Evolutionary conservation across 2,113 vertebrate species (phyloP).

Genomic region (Carlito syrichta): DNA sequence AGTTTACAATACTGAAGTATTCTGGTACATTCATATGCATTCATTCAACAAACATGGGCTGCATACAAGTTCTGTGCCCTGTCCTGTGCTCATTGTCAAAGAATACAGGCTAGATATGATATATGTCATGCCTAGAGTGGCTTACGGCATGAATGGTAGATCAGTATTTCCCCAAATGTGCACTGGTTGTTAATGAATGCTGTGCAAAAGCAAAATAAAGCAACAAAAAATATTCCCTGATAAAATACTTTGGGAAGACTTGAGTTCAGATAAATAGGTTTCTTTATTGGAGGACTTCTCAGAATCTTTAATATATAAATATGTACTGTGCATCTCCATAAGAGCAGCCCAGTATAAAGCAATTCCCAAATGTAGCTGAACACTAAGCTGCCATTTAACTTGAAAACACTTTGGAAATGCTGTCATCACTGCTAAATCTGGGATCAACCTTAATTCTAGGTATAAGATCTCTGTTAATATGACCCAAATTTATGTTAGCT

Average conservation of each 20-base stretch:
- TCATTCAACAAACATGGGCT: background rate
- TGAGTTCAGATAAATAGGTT: background rate
- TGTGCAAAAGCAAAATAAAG: background rate
- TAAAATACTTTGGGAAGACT: background rate
- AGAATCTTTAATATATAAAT: background rate
- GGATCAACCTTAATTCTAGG: background rate
- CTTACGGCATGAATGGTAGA: background rate
- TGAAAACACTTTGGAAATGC: background rate
- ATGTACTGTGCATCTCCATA: background rate
- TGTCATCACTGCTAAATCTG: background rate
- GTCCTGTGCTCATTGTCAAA: background rate
- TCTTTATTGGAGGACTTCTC: background rate
- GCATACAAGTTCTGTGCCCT: too few relatives aligned
- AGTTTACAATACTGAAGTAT: background rate
- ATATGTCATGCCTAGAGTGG: background rate
- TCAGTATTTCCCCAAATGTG: background rate
- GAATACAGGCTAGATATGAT: background rate
- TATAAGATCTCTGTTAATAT: background rate
- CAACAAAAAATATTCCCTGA: background rate
- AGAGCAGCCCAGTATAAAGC: background rate
- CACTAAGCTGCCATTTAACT: background rate
- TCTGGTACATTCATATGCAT: background rate
- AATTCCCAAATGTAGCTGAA: background rate
- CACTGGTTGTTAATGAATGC: background rate
- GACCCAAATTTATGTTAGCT: background rate